Conservation (phyloP, 2,113 vertebrate genomes). For the Macrotus californicus region DNA sequence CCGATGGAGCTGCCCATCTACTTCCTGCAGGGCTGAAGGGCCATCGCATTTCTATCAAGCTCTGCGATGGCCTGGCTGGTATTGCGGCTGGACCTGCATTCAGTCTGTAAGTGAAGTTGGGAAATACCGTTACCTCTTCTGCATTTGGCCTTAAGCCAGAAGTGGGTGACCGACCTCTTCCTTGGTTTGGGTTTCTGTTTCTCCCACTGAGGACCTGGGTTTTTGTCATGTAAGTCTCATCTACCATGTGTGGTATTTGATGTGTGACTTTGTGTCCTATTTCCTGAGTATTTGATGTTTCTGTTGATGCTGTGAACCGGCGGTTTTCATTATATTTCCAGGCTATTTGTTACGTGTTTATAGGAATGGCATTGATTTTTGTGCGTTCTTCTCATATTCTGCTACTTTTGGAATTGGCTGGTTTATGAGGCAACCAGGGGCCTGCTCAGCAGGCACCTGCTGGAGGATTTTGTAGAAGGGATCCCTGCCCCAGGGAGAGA, state of each 20-base stretch:
- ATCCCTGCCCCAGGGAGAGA: not conserved
- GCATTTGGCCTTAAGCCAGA: not conserved
- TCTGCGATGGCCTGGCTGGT: not conserved
- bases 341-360: not conserved
- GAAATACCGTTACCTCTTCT: not conserved
- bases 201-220: not conserved
- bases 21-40: not conserved
- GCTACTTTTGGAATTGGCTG: not conserved
- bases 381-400: not conserved
- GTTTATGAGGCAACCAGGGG: not conserved
- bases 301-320: not conserved
- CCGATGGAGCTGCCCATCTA: not conserved
- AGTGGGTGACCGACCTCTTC: not conserved
- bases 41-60: conserved; percentile 1
- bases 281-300: not conserved
- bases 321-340: not conserved
- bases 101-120: not conserved
- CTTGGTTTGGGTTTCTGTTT: not conserved
- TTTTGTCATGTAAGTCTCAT: not conserved
- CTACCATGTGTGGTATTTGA: not conserved
- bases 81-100: not conserved
- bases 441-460: not conserved
- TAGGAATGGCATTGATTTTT: not conserved
- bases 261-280: not conserved
- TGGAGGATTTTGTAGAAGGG: too few relatives aligned